Evolutionary conservation across 2,113 vertebrate genomes (phyloP), one percentile per base, ranked within the genome.

Genomic region (Pelobates fuscus): DNA sequence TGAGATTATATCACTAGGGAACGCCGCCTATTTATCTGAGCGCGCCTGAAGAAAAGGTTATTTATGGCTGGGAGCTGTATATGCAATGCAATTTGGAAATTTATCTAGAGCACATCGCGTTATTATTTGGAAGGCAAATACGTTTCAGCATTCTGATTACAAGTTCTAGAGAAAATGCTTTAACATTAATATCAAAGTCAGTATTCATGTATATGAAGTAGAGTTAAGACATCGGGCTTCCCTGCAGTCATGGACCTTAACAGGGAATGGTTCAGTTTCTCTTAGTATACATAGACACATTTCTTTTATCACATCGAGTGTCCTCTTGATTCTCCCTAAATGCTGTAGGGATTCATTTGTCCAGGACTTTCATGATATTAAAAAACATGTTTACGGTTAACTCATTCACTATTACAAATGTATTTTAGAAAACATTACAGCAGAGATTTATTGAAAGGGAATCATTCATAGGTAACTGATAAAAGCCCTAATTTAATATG

Each of bases 61-160:
- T 76, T 76, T 75, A 67, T 49, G 5, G 71, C 63, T 75, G 24
- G 18, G 65, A 67, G 64, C 63, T 67, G 60, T 67, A 46, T 24
- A 32, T 60, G 26, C 64, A 32, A 11, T 4, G n/a, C 44, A 30
- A 23, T 46, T 64, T 67, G 54, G 20, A 23, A 49, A 60, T 67
- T 54, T 67, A 43, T 60, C 7, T 76, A 37, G 54, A 76, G 58
- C 24, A 49, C 20, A 76, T 30, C 25, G 44, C 63, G 60, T 60
- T 59, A 67, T 59, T 60, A 76, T 32, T 29, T 58, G 18, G 58
- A 32, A 32, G 18, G 12, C 25, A 60, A 67, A 60, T 24, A 2
- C 41, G 46, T 41, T 15, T 64, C 23, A 26, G 11, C 11, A 17
- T 52, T 30, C 26, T 25, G 15, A 52, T 49, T 71, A 61, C 23